phyloP scores from a whole-genome alignment of 2,888 invertebrate genomes.

The Seira musarum region DNA sequence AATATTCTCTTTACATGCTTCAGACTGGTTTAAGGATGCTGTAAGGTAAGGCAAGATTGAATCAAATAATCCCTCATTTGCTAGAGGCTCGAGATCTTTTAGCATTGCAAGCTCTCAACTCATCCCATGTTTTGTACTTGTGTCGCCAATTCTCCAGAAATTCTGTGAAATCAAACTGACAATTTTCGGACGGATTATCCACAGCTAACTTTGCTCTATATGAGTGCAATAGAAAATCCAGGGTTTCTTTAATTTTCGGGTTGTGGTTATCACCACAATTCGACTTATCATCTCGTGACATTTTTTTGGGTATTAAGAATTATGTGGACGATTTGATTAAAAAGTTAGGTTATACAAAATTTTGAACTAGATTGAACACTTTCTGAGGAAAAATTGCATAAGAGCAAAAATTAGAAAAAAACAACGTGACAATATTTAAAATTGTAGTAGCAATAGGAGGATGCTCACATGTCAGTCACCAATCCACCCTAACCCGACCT shows the following conservation, averaged over 20 bases:
- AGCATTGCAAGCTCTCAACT: constrained; percentile 50
- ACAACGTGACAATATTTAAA: too few relatives aligned
- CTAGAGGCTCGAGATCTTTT: constrained; percentile 57
- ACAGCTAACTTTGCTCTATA: constrained; percentile 67
- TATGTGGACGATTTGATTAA: too few relatives aligned
- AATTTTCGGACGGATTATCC: constrained; percentile 58
- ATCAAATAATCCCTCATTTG: constrained; percentile 66
- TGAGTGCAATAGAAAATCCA: constrained; percentile 66
- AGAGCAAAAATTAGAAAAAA: too few relatives aligned
- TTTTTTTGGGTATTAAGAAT: too few relatives aligned
- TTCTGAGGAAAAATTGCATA: too few relatives aligned
- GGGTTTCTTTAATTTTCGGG: constrained; percentile 61
- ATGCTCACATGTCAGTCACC: too few relatives aligned
- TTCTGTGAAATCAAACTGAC: constrained; percentile 66
- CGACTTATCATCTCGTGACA: constrained; percentile 33
- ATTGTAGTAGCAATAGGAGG: too few relatives aligned
- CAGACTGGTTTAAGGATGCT: constrained; percentile 55
- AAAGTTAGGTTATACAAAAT: too few relatives aligned
- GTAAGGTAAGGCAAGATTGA: constrained; percentile 66
- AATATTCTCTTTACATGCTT: constrained; percentile 19
- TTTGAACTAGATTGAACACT: too few relatives aligned
- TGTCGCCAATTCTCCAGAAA: constrained; percentile 64
- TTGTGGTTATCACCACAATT: constrained; percentile 21
- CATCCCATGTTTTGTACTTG: constrained; percentile 47
- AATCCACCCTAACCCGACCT: too few relatives aligned